Evolutionary conservation across 2,888 invertebrate species (phyloP), one percentile per base, ranked within the genome.

Genomic region (Macrosiphum euphorbiae): DNA sequence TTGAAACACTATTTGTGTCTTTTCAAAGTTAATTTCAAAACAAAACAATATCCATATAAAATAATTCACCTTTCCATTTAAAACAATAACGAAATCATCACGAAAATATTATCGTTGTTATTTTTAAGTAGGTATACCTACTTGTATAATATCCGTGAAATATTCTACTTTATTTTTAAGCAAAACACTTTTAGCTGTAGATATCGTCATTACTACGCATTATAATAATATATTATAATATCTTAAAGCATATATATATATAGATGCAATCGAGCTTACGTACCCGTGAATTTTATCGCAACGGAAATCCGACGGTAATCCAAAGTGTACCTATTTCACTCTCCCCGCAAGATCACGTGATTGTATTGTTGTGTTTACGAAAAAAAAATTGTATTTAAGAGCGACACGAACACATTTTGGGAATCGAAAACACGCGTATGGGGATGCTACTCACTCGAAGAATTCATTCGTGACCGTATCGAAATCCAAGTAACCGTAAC

Each of bases 401-500:
- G 24, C 26, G 44, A 24, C 44, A 44, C 44, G 4, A 85, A 44
- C 28, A 85, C 26, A 13, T 44, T 26, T 85, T 44, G 26, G 11
- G 5, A 26, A 85, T 85, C 7, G 5, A 35, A 61, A 35, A 61
- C 61, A 20, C 61, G 20, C 24, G n/a, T 50, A 90, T 67, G 50
- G 44, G 44, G 50, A 50, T 24, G 26, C n/a, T 0, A 8, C 52
- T 67, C 47, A 58, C 89, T 44, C 41, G 52, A 52, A 41, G n/a
- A 86, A 85, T 47, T 24, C 13, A 35, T 35, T 35, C 67, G 26
- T 67, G 35, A 90, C 67, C 91, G 91, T 55, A 55, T 55, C 52
- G 52, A 91, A 52, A 41, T 84, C 35, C 93, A 16, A 94, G 61
- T 61, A 86, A 90, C 89, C 94, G 94, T 52, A n/a, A 90, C 94